Percentiles rank a stretch among this genome's conserved stretches.
Conservation (phyloP, 2,113 vertebrate genomes). For the Protobothrops mucrosquamatus region DNA sequence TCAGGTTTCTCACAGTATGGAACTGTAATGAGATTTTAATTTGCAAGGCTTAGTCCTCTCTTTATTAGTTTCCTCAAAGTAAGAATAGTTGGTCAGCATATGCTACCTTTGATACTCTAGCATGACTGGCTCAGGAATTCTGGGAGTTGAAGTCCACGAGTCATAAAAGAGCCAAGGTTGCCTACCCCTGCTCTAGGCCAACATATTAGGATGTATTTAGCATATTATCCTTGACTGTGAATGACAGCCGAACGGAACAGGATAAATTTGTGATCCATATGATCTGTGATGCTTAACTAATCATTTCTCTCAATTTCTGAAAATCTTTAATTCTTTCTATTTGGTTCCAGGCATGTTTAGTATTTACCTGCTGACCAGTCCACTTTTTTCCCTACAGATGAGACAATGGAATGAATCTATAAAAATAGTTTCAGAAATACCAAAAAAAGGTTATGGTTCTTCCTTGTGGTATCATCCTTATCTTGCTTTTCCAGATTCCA, state of each 20-base stretch:
- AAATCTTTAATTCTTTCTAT: neutral
- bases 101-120: neutral
- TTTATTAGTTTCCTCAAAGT: neutral
- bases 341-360: neutral
- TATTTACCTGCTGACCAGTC: neutral
- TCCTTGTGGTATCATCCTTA: conserved; percentile 35
- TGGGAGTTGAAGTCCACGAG: too few species aligned
- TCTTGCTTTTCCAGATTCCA: conserved; percentile 72
- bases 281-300: neutral
- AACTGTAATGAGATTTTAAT: neutral
- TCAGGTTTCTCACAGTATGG: neutral
- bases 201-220: neutral
- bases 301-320: neutral
- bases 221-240: neutral
- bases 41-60: neutral
- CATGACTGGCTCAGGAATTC: too few species aligned
- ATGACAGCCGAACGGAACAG: neutral
- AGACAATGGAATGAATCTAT: neutral
- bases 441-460: neutral
- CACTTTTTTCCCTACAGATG: neutral
- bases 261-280: neutral
- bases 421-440: neutral
- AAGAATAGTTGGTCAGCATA: neutral
- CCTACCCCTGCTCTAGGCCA: neutral
- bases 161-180: too few species aligned